A percentile compares a stretch with the other conserved stretches of the same genome.
Evolutionary conservation across 2,113 vertebrate genomes (phyloP).

Genomic region (Hippoglossus stenolepis): DNA sequence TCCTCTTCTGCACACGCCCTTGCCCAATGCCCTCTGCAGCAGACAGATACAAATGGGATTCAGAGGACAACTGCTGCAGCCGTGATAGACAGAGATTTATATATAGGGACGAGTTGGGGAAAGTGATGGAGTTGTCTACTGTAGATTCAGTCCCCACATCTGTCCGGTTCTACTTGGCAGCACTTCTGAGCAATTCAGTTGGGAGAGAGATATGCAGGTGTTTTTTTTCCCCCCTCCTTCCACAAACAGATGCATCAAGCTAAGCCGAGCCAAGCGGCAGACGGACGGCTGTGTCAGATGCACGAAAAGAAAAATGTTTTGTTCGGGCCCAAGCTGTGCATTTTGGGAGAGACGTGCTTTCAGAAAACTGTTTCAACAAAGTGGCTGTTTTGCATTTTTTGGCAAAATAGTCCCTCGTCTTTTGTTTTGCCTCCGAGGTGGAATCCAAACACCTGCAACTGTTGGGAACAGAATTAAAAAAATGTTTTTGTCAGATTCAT

Average conservation of each 20-base stretch:
- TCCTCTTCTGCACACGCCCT: constrained; percentile 43
- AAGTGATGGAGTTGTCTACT: constrained; percentile 76
- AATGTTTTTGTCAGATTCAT: constrained; percentile 4
- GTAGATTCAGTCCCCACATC: constrained; percentile 75
- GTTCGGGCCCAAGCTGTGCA: constrained; percentile 58
- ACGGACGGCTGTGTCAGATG: constrained; percentile 61
- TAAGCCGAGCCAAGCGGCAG: constrained; percentile 67
- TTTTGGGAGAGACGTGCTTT: constrained; percentile 44
- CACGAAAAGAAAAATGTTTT: constrained; percentile 73
- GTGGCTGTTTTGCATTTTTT: constrained; percentile 53
- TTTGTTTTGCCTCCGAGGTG: constrained; percentile 28
- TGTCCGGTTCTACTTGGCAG: constrained; percentile 78
- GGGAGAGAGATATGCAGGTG: constrained; percentile 78
- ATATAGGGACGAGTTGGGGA: constrained; percentile 54
- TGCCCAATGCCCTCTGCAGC: constrained; percentile 56
- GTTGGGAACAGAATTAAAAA: not conserved
- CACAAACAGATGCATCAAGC: constrained; percentile 75
- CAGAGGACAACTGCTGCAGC: constrained; percentile 58
- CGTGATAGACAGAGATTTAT: constrained; percentile 77
- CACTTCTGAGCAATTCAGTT: constrained; percentile 72
- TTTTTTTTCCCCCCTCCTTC: constrained; percentile 25
- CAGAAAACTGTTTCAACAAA: constrained; percentile 47
- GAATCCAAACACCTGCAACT: constrained; percentile 27
- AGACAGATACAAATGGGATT: constrained; percentile 73
- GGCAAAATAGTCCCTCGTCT: constrained; percentile 17